Conservation (phyloP, 2,888 invertebrate genomes). For the Phengaris alcon region DNA sequence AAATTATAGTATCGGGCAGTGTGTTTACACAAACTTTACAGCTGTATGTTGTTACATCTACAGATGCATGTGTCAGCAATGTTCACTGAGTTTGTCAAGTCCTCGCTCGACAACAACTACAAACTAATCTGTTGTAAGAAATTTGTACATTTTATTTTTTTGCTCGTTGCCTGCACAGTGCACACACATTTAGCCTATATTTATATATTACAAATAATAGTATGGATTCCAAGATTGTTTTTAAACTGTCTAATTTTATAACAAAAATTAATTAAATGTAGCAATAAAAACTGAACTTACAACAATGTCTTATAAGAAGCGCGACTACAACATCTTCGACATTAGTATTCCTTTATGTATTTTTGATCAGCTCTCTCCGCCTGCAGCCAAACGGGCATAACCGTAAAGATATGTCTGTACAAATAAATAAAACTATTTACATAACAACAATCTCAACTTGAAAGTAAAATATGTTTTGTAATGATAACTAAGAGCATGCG, state of each 20-base stretch:
- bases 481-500: neutral
- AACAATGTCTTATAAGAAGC: neutral
- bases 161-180: neutral
- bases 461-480: slow-evolving; percentile 16
- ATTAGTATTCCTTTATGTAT: neutral
- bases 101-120: neutral
- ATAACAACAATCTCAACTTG: slow-evolving; percentile 23
- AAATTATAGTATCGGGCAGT: neutral
- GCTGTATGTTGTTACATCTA: neutral
- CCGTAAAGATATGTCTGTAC: slow-evolving; percentile 11
- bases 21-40: neutral
- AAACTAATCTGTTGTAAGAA: neutral
- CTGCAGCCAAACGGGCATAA: neutral
- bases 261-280: slow-evolving; percentile 21
- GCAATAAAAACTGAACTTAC: slow-evolving; percentile 8
- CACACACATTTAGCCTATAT: neutral
- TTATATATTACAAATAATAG: slow-evolving; percentile 16
- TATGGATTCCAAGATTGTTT: neutral
- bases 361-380: neutral
- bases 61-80: neutral
- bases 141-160: neutral
- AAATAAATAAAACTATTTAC: slow-evolving; percentile 28
- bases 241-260: neutral
- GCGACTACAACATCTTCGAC: neutral
- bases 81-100: neutral